phyloP scores from a whole-genome alignment of 1,140 invertebrate species.

The Drosophila mauritiana region DNA sequence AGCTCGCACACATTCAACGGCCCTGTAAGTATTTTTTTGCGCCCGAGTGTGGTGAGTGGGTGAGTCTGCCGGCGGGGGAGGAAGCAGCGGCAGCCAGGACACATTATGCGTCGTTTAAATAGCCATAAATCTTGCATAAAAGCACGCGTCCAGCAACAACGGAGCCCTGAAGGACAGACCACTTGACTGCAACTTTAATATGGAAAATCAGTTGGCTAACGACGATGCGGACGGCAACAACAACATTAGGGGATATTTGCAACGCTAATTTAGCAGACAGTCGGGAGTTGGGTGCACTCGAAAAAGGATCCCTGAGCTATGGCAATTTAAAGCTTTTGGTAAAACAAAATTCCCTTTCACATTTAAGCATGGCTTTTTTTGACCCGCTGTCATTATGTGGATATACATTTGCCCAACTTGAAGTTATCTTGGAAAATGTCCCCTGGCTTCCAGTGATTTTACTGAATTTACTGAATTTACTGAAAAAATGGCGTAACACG shows the following conservation, averaged over 20 bases:
- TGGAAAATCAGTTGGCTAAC: slow-evolving; percentile 75
- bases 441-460: not conserved
- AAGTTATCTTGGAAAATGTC: not conserved
- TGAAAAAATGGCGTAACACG: slow-evolving; percentile 3
- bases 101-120: slow-evolving; percentile 82
- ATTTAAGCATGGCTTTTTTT: too few relatives aligned
- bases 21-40: slow-evolving; percentile 10
- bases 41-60: slow-evolving; percentile 37
- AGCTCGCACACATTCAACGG: slow-evolving; percentile 12
- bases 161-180: slow-evolving; percentile 15
- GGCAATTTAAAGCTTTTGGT: not conserved
- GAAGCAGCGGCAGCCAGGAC: slow-evolving; percentile 50
- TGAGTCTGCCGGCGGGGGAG: slow-evolving; percentile 31
- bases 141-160: slow-evolving; percentile 57
- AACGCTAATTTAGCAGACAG: slow-evolving; percentile 76
- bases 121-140: slow-evolving; percentile 82
- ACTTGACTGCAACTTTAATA: slow-evolving; percentile 77
- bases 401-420: too few relatives aligned
- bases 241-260: slow-evolving; percentile 64
- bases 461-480: too few relatives aligned
- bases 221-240: slow-evolving; percentile 31
- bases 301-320: not conserved
- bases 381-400: too few relatives aligned
- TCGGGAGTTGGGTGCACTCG: slow-evolving; percentile 34
- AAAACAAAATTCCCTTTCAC: not conserved